A percentile compares a stretch with the other conserved stretches of the same genome.
Evolutionary conservation across 2,797 vertebrate genomes (phyloP).

Genomic region (Megalops cyprinoides): DNA sequence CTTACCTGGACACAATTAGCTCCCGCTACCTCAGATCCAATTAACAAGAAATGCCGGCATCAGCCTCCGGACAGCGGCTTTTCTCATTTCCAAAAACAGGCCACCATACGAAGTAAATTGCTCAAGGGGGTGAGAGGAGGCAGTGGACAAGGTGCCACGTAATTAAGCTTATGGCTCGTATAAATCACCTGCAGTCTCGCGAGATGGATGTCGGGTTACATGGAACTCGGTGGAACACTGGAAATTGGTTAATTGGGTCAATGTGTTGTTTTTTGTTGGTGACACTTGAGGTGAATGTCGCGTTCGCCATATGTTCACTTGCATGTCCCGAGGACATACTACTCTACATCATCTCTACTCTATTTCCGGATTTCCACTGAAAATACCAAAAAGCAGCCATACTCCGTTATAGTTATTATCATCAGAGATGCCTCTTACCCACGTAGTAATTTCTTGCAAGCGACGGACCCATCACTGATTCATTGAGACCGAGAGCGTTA

Average conservation of each 20-base stretch:
- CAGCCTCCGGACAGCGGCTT: background rate
- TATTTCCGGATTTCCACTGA: too few relatives aligned
- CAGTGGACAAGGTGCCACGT: background rate
- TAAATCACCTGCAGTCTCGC: background rate
- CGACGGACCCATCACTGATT: too few relatives aligned
- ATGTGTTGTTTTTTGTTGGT: background rate
- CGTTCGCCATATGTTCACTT: background rate
- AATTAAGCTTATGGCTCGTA: background rate
- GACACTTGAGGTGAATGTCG: background rate
- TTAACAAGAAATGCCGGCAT: background rate
- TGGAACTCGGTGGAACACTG: background rate
- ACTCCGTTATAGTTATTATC: too few relatives aligned
- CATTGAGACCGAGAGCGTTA: too few relatives aligned
- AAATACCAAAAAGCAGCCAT: too few relatives aligned
- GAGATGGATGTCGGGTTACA: background rate
- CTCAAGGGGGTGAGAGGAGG: background rate
- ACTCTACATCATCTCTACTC: too few relatives aligned
- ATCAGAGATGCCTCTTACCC: too few relatives aligned
- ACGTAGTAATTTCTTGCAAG: too few relatives aligned
- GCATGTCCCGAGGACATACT: background rate
- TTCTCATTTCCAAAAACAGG: background rate
- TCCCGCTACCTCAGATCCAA: background rate
- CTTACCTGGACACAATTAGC: slow-evolving; percentile 35
- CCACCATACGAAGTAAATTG: background rate
- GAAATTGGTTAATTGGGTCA: background rate